Percentiles rank a stretch among this genome's conserved stretches.
Conservation (phyloP, 1,140 invertebrate genomes). For the Brevipalpus yothersi region DNA sequence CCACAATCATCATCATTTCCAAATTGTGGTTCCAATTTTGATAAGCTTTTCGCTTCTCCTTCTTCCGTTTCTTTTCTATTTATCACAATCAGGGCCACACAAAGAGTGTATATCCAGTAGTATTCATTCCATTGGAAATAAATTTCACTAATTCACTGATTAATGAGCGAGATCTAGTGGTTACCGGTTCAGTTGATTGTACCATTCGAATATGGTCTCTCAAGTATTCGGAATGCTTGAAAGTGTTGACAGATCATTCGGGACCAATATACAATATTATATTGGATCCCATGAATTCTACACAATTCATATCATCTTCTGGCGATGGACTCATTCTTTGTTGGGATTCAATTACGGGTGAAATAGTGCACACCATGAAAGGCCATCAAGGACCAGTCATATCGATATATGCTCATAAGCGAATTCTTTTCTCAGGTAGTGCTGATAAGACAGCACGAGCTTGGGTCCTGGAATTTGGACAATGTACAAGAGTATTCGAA, state of each 20-base stretch:
- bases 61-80: neutral
- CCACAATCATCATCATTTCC: neutral
- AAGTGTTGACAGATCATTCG: conserved; percentile 20
- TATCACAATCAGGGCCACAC: conserved; percentile 24
- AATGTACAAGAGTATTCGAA: conserved; percentile 27
- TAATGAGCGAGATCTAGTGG: conserved; percentile 17
- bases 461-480: conserved; percentile 30
- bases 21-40: neutral
- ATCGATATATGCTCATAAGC: conserved; percentile 26
- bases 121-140: conserved; percentile 24
- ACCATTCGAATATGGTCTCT: conserved; percentile 25
- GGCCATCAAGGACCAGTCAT: conserved; percentile 27
- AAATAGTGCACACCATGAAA: conserved; percentile 19
- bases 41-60: neutral
- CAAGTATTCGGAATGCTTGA: conserved; percentile 20
- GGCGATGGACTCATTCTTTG: conserved; percentile 23
- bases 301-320: conserved; percentile 25
- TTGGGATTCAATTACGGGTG: conserved; percentile 25
- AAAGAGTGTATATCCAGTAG: conserved; percentile 26
- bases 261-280: conserved; percentile 26
- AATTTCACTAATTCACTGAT: conserved; percentile 15
- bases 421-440: conserved; percentile 28
- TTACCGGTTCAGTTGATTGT: conserved; percentile 26
- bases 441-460: conserved; percentile 26
- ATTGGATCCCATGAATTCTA: conserved; percentile 18